These are phyloP conservation scores for Ophion obscuratus DNA, from an alignment of 2,888 invertebrate species.

Conservation along the genomic window DNA sequence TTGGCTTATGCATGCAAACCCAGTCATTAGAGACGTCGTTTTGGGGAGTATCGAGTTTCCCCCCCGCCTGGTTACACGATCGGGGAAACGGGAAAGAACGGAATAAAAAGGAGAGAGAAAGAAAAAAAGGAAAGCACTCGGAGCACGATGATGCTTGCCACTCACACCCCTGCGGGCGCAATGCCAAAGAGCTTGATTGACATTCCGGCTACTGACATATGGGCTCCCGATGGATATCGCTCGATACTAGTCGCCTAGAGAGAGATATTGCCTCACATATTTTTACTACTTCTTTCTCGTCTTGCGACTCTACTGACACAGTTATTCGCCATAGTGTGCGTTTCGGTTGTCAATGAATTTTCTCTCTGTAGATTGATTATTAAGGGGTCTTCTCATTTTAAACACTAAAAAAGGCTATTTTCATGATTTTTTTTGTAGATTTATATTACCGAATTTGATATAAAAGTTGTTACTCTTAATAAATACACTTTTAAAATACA, in stretches of 20 bases:
- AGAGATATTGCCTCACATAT: constrained; percentile 36
- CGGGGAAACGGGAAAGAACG: constrained; percentile 52
- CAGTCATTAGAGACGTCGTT: constrained; percentile 61
- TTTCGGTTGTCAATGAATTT: not conserved
- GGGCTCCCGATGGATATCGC: constrained; percentile 53
- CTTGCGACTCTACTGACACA: not conserved
- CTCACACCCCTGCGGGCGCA: constrained; percentile 36
- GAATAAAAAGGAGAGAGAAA: not conserved
- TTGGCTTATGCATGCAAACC: constrained; percentile 55
- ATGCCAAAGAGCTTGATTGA: constrained; percentile 64
- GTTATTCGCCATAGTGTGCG: not conserved
- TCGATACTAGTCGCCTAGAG: constrained; percentile 47
- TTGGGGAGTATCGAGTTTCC: constrained; percentile 63
- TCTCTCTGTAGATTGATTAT: too few species aligned
- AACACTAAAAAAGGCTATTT: too few species aligned
- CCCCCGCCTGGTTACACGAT: constrained; percentile 60
- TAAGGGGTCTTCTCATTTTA: too few species aligned
- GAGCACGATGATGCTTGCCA: constrained; percentile 28
- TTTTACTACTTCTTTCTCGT: not conserved
- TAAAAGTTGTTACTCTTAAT: too few species aligned
- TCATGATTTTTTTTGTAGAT: too few species aligned
- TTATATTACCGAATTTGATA: too few species aligned
- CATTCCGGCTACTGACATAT: constrained; percentile 68
- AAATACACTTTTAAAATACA: too few species aligned
- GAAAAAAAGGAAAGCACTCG: not conserved